phyloP scores from a whole-genome alignment of 2,888 invertebrate genomes.

The Trichopoda pennipes region DNA sequence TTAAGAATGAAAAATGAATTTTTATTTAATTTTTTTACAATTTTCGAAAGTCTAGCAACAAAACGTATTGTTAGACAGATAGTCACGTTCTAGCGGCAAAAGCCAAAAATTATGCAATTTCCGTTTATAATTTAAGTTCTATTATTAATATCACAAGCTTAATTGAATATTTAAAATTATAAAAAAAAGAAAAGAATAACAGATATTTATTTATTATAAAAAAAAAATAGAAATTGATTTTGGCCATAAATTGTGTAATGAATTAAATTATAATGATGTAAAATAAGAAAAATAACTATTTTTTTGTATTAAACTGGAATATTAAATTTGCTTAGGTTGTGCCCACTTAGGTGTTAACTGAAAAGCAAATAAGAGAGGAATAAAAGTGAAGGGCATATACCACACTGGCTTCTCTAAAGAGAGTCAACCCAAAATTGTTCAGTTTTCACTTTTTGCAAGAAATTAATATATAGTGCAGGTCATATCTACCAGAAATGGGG shows the following conservation, averaged over 20 bases:
- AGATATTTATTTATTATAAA: too few species aligned
- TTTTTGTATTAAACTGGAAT: too few species aligned
- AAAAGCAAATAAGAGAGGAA: too few species aligned
- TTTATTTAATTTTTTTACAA: background rate
- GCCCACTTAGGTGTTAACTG: too few species aligned
- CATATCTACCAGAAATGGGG: too few species aligned
- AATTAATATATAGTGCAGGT: too few species aligned
- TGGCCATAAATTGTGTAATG: background rate
- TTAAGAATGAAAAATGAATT: slow-evolving; percentile 15
- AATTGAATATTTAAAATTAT: slow-evolving; percentile 30
- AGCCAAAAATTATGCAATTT: slow-evolving; percentile 62
- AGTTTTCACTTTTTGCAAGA: too few species aligned
- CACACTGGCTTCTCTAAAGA: too few species aligned
- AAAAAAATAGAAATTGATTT: too few species aligned
- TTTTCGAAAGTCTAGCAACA: background rate
- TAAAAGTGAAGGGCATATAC: too few species aligned
- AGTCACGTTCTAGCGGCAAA: slow-evolving; percentile 25
- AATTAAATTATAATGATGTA: background rate
- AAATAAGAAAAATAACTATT: background rate
- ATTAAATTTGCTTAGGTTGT: too few species aligned
- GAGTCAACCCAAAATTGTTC: too few species aligned
- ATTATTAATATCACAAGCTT: slow-evolving; percentile 4
- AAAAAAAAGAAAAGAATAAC: background rate
- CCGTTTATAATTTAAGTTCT: slow-evolving; percentile 23
- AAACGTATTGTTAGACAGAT: background rate